A percentile compares a stretch with the other conserved stretches of the same genome.
phyloP scores from a whole-genome alignment of 2,797 vertebrate species.

The Pipistrellus pygmaeus region DNA sequence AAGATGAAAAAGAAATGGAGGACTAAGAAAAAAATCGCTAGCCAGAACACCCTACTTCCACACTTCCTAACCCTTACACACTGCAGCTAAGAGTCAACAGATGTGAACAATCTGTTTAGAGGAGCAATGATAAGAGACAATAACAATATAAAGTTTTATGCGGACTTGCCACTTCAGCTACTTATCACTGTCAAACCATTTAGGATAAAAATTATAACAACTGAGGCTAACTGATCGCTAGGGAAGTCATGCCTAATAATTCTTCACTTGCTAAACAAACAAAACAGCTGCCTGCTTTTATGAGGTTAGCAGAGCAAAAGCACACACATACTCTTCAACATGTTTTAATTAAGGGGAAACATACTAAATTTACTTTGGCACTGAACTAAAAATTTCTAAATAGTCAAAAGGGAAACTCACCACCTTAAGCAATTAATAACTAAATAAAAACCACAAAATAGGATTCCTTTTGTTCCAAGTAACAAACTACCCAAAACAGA shows the following conservation, averaged over 20 bases:
- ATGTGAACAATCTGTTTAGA: not conserved
- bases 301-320: not conserved
- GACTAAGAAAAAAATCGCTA: not conserved
- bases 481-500: slow-evolving; percentile 3
- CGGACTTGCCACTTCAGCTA: slow-evolving; percentile 20
- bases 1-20: slow-evolving; percentile 27
- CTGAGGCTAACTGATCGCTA: not conserved
- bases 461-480: not conserved
- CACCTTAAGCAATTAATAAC: not conserved
- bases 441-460: slow-evolving; percentile 36
- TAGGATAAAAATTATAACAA: slow-evolving; percentile 46
- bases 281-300: not conserved
- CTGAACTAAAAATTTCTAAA: slow-evolving; percentile 11
- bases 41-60: slow-evolving; percentile 15
- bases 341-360: not conserved
- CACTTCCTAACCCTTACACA: not conserved
- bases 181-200: slow-evolving; percentile 55
- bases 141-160: not conserved
- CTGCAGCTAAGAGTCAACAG: not conserved
- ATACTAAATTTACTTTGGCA: not conserved
- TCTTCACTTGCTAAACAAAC: slow-evolving; percentile 30
- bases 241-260: slow-evolving; percentile 30
- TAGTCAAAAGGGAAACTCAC: slow-evolving; percentile 43
- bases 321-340: not conserved
- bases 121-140: slow-evolving; percentile 36